Evolutionary conservation across 1,140 invertebrate genomes (phyloP).

Genomic region (Euura lappo): DNA sequence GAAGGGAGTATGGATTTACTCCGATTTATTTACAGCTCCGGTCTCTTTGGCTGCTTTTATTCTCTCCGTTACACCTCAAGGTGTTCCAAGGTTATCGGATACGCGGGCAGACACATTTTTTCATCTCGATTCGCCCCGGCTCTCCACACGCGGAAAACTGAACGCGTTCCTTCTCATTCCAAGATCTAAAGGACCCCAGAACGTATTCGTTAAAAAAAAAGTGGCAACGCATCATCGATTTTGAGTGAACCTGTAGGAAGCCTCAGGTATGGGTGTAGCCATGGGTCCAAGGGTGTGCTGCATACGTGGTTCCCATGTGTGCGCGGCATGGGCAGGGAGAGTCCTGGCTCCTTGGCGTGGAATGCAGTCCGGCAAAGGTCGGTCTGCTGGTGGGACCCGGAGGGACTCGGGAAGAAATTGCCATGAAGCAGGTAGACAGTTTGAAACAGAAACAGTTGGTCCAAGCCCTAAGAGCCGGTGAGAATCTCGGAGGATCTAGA

Average conservation of each 20-base stretch:
- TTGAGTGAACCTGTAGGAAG: not conserved
- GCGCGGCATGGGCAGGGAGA: not conserved
- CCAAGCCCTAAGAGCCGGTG: not conserved
- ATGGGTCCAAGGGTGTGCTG: not conserved
- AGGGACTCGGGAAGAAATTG: not conserved
- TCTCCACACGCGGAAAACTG: not conserved
- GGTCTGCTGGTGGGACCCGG: not conserved
- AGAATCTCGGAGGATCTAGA: not conserved
- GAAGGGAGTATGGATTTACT: not conserved
- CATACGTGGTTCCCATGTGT: not conserved
- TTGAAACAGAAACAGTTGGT: not conserved
- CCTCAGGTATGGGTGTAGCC: not conserved
- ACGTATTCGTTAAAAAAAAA: not conserved
- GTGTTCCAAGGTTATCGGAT: slow-evolving; percentile 8
- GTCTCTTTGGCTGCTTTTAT: not conserved
- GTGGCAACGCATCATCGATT: not conserved
- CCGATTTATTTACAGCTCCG: slow-evolving; percentile 16
- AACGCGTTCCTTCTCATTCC: not conserved
- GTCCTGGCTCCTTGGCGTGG: slow-evolving; percentile 6
- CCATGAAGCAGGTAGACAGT: slow-evolving; percentile 5
- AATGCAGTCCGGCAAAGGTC: slow-evolving; percentile 1
- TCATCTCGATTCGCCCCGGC: not conserved
- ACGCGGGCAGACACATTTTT: not conserved
- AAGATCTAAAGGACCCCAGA: not conserved
- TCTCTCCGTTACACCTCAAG: not conserved